phyloP scores from a whole-genome alignment of 2,797 vertebrate species.

The Thamnophis elegans region DNA sequence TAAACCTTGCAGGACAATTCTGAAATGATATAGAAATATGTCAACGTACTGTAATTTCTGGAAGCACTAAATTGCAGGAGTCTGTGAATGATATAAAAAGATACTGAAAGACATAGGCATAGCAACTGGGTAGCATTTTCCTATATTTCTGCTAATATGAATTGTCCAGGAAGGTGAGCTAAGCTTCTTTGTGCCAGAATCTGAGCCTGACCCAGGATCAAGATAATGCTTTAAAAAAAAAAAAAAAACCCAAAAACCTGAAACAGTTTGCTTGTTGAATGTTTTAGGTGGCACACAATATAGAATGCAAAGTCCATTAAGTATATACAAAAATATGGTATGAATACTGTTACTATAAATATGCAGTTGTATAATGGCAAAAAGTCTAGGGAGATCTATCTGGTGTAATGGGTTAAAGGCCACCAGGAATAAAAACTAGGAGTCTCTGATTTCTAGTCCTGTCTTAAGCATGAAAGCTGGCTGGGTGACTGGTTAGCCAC shows the following conservation, averaged over 20 bases:
- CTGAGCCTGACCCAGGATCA: neutral
- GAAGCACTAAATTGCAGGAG: neutral
- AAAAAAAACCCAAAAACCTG: neutral
- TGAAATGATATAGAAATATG: neutral
- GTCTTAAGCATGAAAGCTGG: too few species aligned
- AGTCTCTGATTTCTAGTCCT: neutral
- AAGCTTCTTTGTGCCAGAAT: neutral
- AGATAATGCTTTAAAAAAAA: neutral
- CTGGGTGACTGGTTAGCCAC: neutral
- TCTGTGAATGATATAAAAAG: neutral
- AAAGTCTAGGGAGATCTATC: neutral
- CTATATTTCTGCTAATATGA: neutral
- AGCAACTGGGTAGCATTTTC: neutral
- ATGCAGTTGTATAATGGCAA: neutral
- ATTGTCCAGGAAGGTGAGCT: neutral
- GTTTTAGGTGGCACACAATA: neutral
- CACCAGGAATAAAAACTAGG: neutral
- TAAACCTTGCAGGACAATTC: neutral
- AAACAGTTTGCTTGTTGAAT: neutral
- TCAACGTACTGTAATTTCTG: neutral
- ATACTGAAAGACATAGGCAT: neutral
- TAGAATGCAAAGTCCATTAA: neutral
- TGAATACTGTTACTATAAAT: neutral
- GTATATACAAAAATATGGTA: neutral
- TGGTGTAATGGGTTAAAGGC: neutral